Evolutionary conservation across 2,888 invertebrate genomes (phyloP), one percentile per base, ranked within the genome.

Genomic region (Thumatha senex): DNA sequence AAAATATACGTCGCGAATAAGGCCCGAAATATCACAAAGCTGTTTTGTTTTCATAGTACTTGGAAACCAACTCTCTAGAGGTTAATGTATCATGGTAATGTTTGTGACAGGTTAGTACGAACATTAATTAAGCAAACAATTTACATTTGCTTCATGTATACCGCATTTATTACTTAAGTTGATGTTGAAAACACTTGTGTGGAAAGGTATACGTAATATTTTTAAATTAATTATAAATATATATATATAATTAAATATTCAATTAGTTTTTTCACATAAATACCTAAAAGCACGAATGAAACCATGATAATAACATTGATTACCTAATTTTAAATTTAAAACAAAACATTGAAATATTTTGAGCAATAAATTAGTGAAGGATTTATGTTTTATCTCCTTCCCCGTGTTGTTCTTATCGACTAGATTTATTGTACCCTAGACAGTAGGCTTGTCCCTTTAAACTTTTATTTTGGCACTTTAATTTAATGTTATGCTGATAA

Each of bases 101-200:
- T 45, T 46, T 47, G 36, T 36, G 62, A 57, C 62, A 38, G 36
- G 40, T 45, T 48, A 57, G 49, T 48, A 57, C 53, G 36, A 34
- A 13, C 54, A 58, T 64, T 70, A 70, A 68, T 70, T 68, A 70
- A 68, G 49, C 60, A 55, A 51, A 61, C 70, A 54, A 45, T 67
- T 62, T 56, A 56, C 45, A 51, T 24, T 50, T 38, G 30, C 45
- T 51, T 46, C 40, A 40, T 51, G 49, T 43, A 42, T 47, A 44
- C 35, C 35, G 24, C 42, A 41, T 24, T 51, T 48, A 48, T 55
- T 48, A 35, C 43, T 14, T 14, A 0, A 34, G 34, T 40, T 45
- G 29, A 49, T 40, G 39, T 39, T n/a, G 34, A 9, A 35, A 1
- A n/a, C 0, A 3, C 31, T 33, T 38, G 38, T 43, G 38, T 7